Conservation (phyloP, 2,797 vertebrate species). For the Aphelocoma californica region DNA sequence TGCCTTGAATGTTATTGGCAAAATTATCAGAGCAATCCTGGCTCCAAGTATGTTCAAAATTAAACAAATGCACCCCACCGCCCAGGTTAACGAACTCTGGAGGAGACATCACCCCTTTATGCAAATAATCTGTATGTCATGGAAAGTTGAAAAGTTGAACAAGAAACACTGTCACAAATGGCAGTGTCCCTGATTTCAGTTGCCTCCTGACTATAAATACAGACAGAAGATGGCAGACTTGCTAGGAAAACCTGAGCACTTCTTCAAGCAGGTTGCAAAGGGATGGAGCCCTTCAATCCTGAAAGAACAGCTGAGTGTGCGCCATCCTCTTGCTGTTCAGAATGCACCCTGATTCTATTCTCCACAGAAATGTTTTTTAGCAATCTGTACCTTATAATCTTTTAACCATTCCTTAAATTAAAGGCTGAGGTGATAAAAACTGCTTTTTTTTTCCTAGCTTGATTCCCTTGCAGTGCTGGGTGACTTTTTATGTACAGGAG, state of each 20-base stretch:
- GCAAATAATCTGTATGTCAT: background rate
- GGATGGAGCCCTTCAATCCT: background rate
- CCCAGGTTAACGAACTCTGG: background rate
- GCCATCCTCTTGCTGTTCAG: background rate
- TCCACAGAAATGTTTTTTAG: background rate
- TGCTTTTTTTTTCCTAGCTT: background rate
- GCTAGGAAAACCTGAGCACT: background rate
- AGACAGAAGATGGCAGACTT: background rate
- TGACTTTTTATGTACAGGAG: background rate
- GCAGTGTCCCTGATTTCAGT: background rate
- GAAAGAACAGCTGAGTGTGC: background rate
- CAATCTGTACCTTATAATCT: background rate
- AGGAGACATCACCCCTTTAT: background rate
- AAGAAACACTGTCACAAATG: background rate
- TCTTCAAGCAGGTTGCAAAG: background rate
- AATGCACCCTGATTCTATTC: fast-evolving
- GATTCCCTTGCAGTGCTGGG: background rate
- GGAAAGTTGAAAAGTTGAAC: background rate
- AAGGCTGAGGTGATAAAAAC: background rate
- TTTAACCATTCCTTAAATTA: background rate
- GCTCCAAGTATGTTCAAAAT: fast-evolving
- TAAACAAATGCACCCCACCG: background rate
- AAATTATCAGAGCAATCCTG: background rate
- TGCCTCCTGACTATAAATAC: background rate
- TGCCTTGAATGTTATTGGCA: background rate